Evolutionary conservation across 2,113 vertebrate genomes (phyloP).

Genomic region (Sus scrofa): T2T-Sscrofa CM000824.6:214745001-214745500

Average conservation of each 20-base stretch:
- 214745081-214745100: background rate
- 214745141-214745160: background rate
- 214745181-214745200: conserved; percentile 22
- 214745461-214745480: no score
- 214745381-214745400: no score
- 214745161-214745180: conserved; percentile 37
- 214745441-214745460: no score
- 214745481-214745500: no score
- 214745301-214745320: conserved; percentile 41
- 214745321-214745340: conserved; percentile 39
- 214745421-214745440: no score
- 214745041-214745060: background rate
- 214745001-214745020: background rate
- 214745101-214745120: background rate
- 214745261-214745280: background rate
- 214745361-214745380: background rate
- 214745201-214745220: conserved; percentile 9
- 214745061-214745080: background rate
- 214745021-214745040: background rate
- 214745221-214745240: background rate
- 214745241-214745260: background rate
- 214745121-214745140: background rate
- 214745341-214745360: background rate
- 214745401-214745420: no score
- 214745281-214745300: background rate